phyloP scores from a whole-genome alignment of 2,888 invertebrate species.

The Drosophila setosimentum region DNA sequence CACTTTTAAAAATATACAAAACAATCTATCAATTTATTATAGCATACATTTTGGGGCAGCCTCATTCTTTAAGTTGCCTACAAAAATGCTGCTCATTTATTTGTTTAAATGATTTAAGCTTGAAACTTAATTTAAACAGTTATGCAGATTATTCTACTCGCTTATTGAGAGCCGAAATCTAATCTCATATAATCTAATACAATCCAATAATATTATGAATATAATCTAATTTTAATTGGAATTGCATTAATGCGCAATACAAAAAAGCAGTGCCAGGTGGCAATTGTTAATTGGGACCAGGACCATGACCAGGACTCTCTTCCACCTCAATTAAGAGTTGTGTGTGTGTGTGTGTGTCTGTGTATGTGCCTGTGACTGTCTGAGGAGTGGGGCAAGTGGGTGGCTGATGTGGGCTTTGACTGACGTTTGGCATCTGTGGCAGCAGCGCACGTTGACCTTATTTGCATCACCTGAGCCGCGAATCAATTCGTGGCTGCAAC shows the following conservation, averaged over 20 bases:
- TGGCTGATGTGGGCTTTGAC: constrained; percentile 28
- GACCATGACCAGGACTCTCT: constrained; percentile 5
- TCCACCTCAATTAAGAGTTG: constrained; percentile 48
- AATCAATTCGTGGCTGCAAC: constrained; percentile 74
- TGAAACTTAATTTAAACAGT: neutral
- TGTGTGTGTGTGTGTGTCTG: constrained; percentile 51
- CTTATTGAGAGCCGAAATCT: too few species aligned
- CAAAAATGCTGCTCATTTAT: neutral
- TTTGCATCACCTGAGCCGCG: constrained; percentile 73
- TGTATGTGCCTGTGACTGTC: constrained; percentile 1
- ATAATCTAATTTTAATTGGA: too few species aligned
- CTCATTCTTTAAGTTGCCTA: neutral
- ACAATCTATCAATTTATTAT: neutral
- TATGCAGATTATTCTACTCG: too few species aligned
- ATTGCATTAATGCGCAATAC: too few species aligned
- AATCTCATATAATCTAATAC: too few species aligned
- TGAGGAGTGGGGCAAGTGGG: neutral
- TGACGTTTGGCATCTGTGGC: constrained; percentile 60
- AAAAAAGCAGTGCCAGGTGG: too few species aligned
- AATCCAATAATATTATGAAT: too few species aligned
- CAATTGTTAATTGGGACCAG: constrained; percentile 1
- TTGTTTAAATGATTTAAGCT: neutral
- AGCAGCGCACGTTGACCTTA: constrained; percentile 78
- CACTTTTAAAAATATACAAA: neutral
- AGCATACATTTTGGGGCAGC: neutral